Conservation (phyloP, 2,113 vertebrate species). For the Psittacara wagleri region DNA sequence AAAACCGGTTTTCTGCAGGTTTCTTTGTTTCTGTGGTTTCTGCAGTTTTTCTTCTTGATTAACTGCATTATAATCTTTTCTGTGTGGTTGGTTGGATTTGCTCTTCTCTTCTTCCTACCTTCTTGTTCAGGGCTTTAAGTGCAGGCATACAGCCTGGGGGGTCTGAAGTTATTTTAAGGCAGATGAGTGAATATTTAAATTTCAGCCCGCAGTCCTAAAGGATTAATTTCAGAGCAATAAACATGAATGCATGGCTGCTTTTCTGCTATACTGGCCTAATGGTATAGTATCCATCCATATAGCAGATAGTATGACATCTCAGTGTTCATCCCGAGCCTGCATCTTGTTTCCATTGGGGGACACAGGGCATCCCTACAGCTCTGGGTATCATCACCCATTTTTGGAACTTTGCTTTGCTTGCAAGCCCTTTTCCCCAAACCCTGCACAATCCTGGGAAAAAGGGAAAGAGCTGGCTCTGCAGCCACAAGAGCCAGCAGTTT, state of each 20-base stretch:
- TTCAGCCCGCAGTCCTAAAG: neutral
- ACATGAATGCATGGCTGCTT: accelerated
- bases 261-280: accelerated
- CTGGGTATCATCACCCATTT: neutral
- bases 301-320: no score
- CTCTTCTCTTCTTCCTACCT: neutral
- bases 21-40: neutral
- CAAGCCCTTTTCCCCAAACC: neutral
- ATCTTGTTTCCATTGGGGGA: neutral
- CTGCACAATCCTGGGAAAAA: neutral
- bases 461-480: neutral
- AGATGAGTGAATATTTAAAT: neutral
- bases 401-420: neutral
- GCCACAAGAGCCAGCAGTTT: accelerated
- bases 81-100: neutral
- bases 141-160: neutral
- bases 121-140: neutral
- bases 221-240: neutral
- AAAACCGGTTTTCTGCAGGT: neutral
- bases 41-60: neutral
- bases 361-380: neutral
- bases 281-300: neutral
- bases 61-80: accelerated
- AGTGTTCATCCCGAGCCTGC: neutral
- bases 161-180: neutral